Evolutionary conservation across 2,113 vertebrate genomes (phyloP).

Genomic region (Eonycteris spelaea): DNA sequence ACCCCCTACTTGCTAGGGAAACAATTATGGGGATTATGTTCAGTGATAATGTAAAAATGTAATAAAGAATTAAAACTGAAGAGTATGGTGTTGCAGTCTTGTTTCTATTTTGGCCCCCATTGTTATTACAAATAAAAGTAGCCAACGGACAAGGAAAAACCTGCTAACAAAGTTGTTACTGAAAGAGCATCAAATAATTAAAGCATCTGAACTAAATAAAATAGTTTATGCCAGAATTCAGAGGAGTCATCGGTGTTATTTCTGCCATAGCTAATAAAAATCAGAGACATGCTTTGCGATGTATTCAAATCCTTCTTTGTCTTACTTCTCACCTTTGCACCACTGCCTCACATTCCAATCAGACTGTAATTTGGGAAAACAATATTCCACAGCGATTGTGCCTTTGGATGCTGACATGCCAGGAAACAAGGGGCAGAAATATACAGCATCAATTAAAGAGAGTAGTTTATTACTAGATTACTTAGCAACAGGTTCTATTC

Average conservation of each 20-base stretch:
- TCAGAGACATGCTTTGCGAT: slow-evolving; percentile 74
- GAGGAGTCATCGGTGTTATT: slow-evolving; percentile 80
- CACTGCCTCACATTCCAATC: slow-evolving; percentile 80
- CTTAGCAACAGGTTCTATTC: slow-evolving; percentile 80
- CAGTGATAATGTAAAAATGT: slow-evolving; percentile 85
- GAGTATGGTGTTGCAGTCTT: slow-evolving; percentile 74
- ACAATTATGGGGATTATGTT: slow-evolving; percentile 90
- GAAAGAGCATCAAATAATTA: slow-evolving; percentile 83
- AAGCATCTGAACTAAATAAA: slow-evolving; percentile 78
- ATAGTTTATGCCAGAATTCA: slow-evolving; percentile 68
- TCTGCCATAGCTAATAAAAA: slow-evolving; percentile 84
- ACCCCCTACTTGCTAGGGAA: slow-evolving; percentile 83
- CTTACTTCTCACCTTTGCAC: slow-evolving; percentile 83
- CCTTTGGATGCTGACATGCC: slow-evolving; percentile 70
- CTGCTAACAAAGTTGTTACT: slow-evolving; percentile 78
- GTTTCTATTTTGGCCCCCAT: slow-evolving; percentile 79
- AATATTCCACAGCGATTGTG: slow-evolving; percentile 72
- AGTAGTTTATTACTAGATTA: slow-evolving; percentile 71
- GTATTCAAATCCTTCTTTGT: slow-evolving; percentile 83
- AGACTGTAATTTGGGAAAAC: slow-evolving; percentile 81
- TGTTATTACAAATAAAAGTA: slow-evolving; percentile 83
- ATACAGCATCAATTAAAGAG: slow-evolving; percentile 77
- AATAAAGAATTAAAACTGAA: slow-evolving; percentile 88
- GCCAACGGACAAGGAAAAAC: slow-evolving; percentile 79
- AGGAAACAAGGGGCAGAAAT: slow-evolving; percentile 68